Conservation (phyloP, 2,797 vertebrate genomes). For the Chelonia mydas region DNA sequence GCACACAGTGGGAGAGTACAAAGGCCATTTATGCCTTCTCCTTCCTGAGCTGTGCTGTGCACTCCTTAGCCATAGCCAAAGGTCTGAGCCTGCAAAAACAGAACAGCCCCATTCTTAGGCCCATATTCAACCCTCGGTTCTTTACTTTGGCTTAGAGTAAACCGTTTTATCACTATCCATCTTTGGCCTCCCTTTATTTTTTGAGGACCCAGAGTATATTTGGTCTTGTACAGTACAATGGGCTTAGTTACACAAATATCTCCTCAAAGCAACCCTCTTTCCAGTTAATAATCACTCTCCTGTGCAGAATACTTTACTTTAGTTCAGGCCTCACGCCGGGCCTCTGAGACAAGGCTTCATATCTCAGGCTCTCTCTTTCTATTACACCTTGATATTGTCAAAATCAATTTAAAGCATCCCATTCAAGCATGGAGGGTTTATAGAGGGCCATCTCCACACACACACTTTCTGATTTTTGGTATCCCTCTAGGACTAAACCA, state of each 20-base stretch:
- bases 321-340: too few relatives aligned
- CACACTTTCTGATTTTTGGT: background rate
- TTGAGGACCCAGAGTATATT: background rate
- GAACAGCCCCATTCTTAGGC: background rate
- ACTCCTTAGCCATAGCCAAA: background rate
- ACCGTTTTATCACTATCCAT: fast-evolving
- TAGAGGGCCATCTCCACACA: background rate
- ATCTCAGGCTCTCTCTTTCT: too few relatives aligned
- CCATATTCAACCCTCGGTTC: background rate
- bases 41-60: background rate
- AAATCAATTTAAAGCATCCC: background rate
- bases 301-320: background rate
- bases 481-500: background rate
- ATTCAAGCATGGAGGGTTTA: background rate
- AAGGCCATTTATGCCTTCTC: background rate
- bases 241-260: background rate
- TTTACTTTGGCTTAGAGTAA: slow-evolving; percentile 3
- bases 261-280: background rate
- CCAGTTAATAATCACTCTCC: fast-evolving
- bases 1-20: background rate
- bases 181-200: background rate
- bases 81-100: slow-evolving; percentile 25
- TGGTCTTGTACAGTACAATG: background rate
- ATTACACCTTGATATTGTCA: background rate
- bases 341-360: too few relatives aligned